A percentile compares a stretch with the other conserved stretches of the same genome.
phyloP scores from a whole-genome alignment of 2,797 vertebrate species.

The Limosa lapponica region DNA sequence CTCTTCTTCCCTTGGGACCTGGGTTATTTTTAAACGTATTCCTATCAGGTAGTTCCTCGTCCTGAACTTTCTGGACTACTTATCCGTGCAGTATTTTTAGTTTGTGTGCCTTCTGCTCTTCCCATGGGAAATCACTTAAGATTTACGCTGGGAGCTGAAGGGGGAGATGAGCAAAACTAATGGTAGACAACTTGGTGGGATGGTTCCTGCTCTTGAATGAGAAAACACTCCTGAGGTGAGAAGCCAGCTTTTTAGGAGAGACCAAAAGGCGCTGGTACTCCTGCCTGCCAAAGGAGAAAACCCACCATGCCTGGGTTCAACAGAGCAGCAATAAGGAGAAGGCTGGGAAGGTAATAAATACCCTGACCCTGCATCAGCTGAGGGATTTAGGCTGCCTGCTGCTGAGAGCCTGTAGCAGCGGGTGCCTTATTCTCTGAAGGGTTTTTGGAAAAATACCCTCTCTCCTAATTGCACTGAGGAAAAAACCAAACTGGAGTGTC shows the following conservation, averaged over 20 bases:
- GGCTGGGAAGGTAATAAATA: not conserved
- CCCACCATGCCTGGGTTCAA: not conserved
- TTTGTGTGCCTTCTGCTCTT: not conserved
- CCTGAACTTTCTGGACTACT: not conserved
- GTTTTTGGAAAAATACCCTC: not conserved
- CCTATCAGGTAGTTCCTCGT: not conserved
- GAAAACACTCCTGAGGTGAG: not conserved
- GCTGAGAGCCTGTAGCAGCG: not conserved
- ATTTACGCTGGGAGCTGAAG: not conserved
- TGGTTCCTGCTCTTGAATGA: not conserved
- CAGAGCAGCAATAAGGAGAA: not conserved
- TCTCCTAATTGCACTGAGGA: not conserved
- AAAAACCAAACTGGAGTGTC: not conserved
- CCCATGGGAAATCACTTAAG: not conserved
- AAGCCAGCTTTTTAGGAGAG: not conserved
- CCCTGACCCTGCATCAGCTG: not conserved
- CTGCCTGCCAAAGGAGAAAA: not conserved
- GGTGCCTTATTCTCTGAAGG: not conserved
- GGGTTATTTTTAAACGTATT: not conserved
- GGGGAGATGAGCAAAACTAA: not conserved
- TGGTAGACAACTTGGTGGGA: not conserved
- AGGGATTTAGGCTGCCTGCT: not conserved
- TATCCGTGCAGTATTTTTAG: not conserved
- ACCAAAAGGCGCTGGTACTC: not conserved
- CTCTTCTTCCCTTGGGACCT: not conserved